A percentile compares a stretch with the other conserved stretches of the same genome.
These are phyloP conservation scores for Hippopotamus amphibius DNA, from an alignment of 2,113 vertebrate species.

Conservation along the genomic window DNA sequence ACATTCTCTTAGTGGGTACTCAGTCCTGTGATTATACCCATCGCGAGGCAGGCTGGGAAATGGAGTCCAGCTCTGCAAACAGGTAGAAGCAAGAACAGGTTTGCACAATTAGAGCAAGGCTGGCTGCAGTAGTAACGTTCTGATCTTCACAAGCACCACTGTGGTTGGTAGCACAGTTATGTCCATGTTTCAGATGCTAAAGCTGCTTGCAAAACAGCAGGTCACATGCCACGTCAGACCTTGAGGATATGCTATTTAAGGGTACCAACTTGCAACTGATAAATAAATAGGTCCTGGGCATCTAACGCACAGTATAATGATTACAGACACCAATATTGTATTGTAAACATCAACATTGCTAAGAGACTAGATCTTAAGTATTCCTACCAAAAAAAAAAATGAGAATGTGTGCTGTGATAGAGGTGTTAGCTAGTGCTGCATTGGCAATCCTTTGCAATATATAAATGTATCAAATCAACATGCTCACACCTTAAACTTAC, in stretches of 20 bases:
- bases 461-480: neutral
- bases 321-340: neutral
- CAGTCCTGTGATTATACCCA: fast-evolving
- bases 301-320: neutral
- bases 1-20: neutral
- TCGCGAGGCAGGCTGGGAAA: neutral
- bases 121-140: too few relatives aligned
- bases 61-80: neutral
- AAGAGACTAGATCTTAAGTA: neutral
- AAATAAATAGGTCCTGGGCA: neutral
- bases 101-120: too few relatives aligned
- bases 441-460: neutral
- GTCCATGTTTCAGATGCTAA: too few relatives aligned
- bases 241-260: neutral
- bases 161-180: too few relatives aligned
- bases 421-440: too few relatives aligned
- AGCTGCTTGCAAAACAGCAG: too few relatives aligned
- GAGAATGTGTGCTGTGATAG: fast-evolving
- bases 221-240: too few relatives aligned
- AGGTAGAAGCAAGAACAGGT: too few relatives aligned
- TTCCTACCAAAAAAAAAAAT: neutral
- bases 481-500: neutral
- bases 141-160: too few relatives aligned
- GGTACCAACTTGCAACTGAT: neutral
- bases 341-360: neutral